phyloP scores from a whole-genome alignment of 2,797 vertebrate species.

The Chelon auratus region DNA sequence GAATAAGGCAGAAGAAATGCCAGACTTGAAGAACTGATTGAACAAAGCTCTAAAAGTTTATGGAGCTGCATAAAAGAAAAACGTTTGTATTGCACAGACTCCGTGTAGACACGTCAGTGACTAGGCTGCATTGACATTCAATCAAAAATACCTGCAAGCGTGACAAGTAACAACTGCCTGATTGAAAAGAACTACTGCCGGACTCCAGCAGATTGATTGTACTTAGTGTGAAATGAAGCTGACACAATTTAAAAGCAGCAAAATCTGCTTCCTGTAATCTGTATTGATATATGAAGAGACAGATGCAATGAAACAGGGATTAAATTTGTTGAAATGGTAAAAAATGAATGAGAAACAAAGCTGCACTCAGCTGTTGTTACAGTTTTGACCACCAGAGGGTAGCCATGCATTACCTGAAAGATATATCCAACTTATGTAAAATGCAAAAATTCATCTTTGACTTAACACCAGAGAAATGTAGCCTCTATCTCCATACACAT shows the following conservation, averaged over 20 bases:
- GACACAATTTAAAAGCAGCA: neutral
- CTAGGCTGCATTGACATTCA: neutral
- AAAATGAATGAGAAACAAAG: neutral
- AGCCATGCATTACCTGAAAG: conserved; percentile 21
- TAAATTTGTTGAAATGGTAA: neutral
- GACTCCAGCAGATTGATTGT: too few species aligned
- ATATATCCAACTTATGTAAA: conserved; percentile 8
- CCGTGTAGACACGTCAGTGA: neutral
- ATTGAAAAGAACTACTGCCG: too few species aligned
- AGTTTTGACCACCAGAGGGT: conserved; percentile 57
- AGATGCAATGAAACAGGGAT: neutral
- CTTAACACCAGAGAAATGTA: neutral
- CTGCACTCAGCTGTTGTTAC: neutral
- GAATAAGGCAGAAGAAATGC: neutral
- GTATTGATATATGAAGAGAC: neutral
- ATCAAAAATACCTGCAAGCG: neutral
- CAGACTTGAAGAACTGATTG: neutral
- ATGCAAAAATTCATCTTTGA: conserved; percentile 3
- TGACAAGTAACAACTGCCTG: neutral
- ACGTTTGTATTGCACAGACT: neutral
- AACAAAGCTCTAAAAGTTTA: neutral
- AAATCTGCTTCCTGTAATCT: neutral
- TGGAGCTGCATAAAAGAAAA: neutral
- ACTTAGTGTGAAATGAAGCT: neutral
- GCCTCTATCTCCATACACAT: neutral